Percentiles rank a stretch among this genome's conserved stretches.
phyloP scores from a whole-genome alignment of 2,113 vertebrate species.

The Notothenia coriiceps region DNA sequence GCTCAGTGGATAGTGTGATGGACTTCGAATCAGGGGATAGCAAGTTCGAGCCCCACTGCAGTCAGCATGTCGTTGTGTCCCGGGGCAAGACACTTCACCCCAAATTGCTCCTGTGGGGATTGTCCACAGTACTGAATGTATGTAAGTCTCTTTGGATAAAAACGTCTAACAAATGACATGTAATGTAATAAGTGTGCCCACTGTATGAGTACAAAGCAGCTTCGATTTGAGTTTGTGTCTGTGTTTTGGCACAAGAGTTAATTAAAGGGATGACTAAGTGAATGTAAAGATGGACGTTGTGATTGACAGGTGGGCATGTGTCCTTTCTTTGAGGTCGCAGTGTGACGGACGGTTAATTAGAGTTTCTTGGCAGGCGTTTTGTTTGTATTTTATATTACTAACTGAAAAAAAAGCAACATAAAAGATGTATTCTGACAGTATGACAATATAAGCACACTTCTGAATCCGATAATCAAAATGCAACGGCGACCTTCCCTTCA shows the following conservation, averaged over 20 bases:
- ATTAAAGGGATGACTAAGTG: not conserved
- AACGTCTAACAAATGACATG: no score
- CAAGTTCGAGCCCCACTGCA: no score
- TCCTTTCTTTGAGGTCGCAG: slow-evolving; percentile 2
- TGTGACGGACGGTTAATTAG: not conserved
- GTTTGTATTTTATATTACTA: not conserved
- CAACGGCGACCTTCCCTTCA: not conserved
- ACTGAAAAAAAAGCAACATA: not conserved
- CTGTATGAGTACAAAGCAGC: no score
- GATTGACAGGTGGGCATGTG: not conserved
- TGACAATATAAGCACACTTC: not conserved
- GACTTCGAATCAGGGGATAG: no score
- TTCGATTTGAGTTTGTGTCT: not conserved
- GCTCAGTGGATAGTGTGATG: no score
- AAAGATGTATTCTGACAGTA: not conserved
- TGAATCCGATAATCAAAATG: not conserved
- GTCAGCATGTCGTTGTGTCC: no score
- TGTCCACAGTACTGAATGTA: no score
- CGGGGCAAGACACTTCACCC: no score
- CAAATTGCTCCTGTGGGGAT: no score
- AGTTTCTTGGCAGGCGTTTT: not conserved
- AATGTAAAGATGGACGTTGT: not conserved
- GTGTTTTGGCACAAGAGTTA: not conserved
- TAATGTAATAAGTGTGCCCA: no score
- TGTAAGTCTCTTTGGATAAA: no score